Evolutionary conservation across 2,888 invertebrate genomes (phyloP).

Genomic region (Timandra comae): DNA sequence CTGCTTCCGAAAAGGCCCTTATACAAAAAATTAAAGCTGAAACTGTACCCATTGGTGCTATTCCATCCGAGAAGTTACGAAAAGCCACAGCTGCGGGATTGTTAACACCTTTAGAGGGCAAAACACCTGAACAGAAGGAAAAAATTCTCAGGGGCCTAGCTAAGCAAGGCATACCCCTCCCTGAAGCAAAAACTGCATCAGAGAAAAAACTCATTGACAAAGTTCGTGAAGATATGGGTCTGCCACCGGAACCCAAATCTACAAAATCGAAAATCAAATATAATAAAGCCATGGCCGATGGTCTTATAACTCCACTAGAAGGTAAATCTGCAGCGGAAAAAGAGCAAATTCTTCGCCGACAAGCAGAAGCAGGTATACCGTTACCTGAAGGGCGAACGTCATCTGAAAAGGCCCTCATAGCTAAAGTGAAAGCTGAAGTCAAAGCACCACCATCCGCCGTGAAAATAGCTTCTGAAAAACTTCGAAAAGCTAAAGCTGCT

Average conservation of each 20-base stretch:
- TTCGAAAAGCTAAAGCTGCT: conserved; percentile 26
- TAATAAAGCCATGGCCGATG: conserved; percentile 22
- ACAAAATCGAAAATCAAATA: conserved; percentile 22
- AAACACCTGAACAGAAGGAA: conserved; percentile 24
- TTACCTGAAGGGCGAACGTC: conserved; percentile 29
- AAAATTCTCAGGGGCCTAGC: conserved; percentile 23
- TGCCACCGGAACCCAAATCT: conserved; percentile 29
- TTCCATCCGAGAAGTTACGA: conserved; percentile 14
- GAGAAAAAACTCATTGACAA: conserved; percentile 26
- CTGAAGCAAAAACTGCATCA: conserved; percentile 22
- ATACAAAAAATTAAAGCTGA: conserved; percentile 11
- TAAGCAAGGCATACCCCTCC: conserved; percentile 22
- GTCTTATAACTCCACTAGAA: conserved; percentile 29
- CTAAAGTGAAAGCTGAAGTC: conserved; percentile 13
- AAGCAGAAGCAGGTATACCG: conserved; percentile 23
- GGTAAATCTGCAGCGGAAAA: conserved; percentile 26
- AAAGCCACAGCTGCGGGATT: conserved; percentile 24
- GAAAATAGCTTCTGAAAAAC: conserved; percentile 19
- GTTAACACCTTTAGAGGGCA: conserved; percentile 23
- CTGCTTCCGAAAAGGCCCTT: conserved; percentile 20
- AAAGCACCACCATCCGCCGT: conserved; percentile 2
- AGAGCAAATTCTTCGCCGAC: conserved; percentile 23
- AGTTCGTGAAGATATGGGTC: conserved; percentile 25
- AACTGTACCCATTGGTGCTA: neutral
- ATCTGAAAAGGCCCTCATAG: conserved; percentile 23